Percentiles rank a stretch among this genome's conserved stretches.
phyloP scores from a whole-genome alignment of 2,797 vertebrate genomes.

The Myotis pilosus region DNA sequence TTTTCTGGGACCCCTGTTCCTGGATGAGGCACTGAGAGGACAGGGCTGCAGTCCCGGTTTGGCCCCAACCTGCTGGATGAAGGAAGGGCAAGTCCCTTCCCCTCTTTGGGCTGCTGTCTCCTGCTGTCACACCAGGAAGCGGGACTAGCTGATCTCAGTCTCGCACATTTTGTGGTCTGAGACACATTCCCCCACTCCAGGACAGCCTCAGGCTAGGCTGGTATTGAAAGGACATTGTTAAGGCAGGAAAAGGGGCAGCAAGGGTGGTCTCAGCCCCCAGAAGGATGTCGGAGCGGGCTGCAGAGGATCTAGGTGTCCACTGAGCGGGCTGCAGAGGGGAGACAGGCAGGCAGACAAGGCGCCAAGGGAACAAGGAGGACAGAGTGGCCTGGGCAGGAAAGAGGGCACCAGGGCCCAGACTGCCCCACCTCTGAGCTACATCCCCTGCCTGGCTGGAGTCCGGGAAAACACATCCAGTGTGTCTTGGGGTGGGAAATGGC shows the following conservation, averaged over 20 bases:
- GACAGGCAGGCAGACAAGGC: constrained; percentile 38
- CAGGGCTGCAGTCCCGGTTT: not conserved
- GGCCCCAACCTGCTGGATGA: not conserved
- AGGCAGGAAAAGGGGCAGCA: constrained; percentile 57
- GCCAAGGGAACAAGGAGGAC: constrained; percentile 9
- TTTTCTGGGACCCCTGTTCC: not conserved
- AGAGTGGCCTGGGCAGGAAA: constrained; percentile 41
- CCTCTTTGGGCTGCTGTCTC: not conserved
- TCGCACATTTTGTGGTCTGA: not conserved
- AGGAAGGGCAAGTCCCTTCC: not conserved
- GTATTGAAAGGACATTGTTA: constrained; percentile 55
- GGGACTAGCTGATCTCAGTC: not conserved
- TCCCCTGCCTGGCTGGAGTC: constrained; percentile 47
- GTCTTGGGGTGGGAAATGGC: constrained; percentile 74
- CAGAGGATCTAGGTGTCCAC: not conserved
- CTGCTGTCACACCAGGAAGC: not conserved
- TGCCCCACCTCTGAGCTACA: not conserved
- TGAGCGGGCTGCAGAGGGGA: constrained; percentile 9
- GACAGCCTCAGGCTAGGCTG: not conserved
- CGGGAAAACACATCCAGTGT: constrained; percentile 74
- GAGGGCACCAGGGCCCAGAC: constrained; percentile 34
- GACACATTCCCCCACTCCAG: not conserved
- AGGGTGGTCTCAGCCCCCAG: constrained; percentile 25
- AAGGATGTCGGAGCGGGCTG: not conserved
- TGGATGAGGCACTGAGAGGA: constrained; percentile 40